Conservation (phyloP, 2,888 invertebrate species). For the Cataglyphis livida region DNA sequence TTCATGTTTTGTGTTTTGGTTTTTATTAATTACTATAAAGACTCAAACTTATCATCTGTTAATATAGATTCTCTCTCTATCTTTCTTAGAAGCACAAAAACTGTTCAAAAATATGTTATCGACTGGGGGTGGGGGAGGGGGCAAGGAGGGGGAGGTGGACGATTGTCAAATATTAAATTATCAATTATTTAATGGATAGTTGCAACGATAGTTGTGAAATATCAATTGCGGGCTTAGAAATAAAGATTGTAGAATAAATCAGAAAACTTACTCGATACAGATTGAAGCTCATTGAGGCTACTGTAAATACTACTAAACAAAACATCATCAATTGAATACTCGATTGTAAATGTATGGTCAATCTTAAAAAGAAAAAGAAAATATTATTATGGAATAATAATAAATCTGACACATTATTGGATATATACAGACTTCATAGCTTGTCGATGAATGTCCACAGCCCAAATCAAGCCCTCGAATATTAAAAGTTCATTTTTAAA, state of each 20-base stretch:
- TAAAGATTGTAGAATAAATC: not conserved
- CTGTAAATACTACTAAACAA: not conserved
- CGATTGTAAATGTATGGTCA: not conserved
- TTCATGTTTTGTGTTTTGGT: not conserved
- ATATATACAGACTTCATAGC: slow-evolving; percentile 18
- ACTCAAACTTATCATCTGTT: too few relatives aligned
- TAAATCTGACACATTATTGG: not conserved
- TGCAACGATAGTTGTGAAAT: not conserved
- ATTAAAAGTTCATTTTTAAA: not conserved
- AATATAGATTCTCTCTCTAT: too few relatives aligned
- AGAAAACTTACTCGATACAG: not conserved
- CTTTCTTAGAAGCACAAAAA: not conserved
- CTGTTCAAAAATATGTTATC: too few relatives aligned
- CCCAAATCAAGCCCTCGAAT: not conserved
- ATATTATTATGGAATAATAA: too few relatives aligned
- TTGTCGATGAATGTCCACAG: not conserved
- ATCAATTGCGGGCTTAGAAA: not conserved
- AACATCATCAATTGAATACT: not conserved
- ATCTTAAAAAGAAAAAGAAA: slow-evolving; percentile 3
- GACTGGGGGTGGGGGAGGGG: too few relatives aligned
- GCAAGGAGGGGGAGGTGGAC: too few relatives aligned
- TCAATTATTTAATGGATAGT: too few relatives aligned
- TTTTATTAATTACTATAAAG: too few relatives aligned
- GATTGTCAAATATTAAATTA: too few relatives aligned
- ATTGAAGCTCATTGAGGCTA: not conserved